Base-by-base conservation (phyloP, 2,113 vertebrate genomes). In the Pleuronectes platessa region DNA sequence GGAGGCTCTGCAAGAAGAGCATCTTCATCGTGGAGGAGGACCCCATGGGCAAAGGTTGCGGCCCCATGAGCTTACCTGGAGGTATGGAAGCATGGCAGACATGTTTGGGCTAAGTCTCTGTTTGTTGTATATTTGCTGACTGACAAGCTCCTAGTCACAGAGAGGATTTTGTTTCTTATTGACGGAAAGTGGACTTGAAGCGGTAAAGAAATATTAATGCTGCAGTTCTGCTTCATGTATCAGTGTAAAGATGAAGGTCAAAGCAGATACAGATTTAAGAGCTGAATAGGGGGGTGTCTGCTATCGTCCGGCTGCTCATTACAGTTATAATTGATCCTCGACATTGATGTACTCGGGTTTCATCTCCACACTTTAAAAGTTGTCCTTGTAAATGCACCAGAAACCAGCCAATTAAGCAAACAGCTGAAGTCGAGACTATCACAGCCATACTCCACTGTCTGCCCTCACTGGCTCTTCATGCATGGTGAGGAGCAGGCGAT, bases 1-100 rank as follows among this genome's bases (percentile, higher is more conserved):
- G 98, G 98, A 91, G 96, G 37, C 95, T 99, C 35, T 99, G 98
- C 84, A 97, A 92, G 79, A 97, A 97, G 81, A 87, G 78, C 26
- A 93, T 97, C 74, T 93, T 90, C 31, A 85, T 96, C 21, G 88
- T 89, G 75, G 88, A 93, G 68, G 84, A 89, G 10, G 93, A 94
- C 64, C 78, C 91, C 10, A 59, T 91, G 86, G 93, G 94, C 79
- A 95, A 90, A 90, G 93, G 92, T 74, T 99, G 97, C 0, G 96
- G 96, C 76, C 94, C 94, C 61, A 95, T 97, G 86, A 95, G 90
- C 72, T 90, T 97, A 88, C 95, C 96, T 0, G 97, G 96, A 96
- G 98, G 98, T 99, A 97, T 0, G 73, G 56, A 91, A 64, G 61
- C n/a, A 23, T 45, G 14, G 45, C 27, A 21, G 5, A 71, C n/a